phyloP scores from a whole-genome alignment of 2,113 vertebrate species.

The Myotis yumanensis region DNA sequence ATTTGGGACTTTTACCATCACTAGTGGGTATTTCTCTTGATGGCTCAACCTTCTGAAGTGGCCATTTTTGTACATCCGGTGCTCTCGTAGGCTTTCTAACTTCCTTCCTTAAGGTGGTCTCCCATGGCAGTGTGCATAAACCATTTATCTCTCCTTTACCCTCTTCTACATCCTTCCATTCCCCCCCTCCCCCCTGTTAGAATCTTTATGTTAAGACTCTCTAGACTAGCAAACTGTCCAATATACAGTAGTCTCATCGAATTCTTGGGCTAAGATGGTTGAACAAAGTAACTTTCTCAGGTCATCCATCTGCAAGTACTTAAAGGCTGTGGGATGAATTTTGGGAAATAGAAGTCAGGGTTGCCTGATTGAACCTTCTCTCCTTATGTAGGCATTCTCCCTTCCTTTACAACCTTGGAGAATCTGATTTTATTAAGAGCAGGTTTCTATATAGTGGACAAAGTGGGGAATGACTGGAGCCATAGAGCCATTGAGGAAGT shows the following conservation, averaged over 20 bases:
- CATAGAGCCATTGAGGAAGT: background rate
- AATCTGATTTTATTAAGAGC: background rate
- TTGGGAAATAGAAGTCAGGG: background rate
- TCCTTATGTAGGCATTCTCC: background rate
- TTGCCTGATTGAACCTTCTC: background rate
- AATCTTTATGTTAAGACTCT: background rate
- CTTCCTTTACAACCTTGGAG: background rate
- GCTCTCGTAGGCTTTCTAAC: background rate
- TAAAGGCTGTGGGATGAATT: background rate
- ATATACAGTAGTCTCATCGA: too few relatives aligned
- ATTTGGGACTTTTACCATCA: background rate
- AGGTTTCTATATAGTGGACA: background rate
- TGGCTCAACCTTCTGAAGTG: background rate
- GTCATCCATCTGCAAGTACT: background rate
- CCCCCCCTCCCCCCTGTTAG: background rate
- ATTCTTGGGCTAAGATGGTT: background rate
- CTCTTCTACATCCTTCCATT: background rate
- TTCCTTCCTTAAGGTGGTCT: background rate
- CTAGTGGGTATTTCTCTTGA: background rate
- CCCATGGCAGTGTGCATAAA: background rate
- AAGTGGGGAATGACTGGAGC: background rate
- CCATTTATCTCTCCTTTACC: background rate
- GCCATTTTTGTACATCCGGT: background rate
- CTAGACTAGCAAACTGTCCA: background rate
- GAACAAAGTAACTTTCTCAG: background rate